These are phyloP conservation scores for Silurus lanzhouensis DNA, from an alignment of 2,797 vertebrate genomes.

Conservation along the genomic window DNA sequence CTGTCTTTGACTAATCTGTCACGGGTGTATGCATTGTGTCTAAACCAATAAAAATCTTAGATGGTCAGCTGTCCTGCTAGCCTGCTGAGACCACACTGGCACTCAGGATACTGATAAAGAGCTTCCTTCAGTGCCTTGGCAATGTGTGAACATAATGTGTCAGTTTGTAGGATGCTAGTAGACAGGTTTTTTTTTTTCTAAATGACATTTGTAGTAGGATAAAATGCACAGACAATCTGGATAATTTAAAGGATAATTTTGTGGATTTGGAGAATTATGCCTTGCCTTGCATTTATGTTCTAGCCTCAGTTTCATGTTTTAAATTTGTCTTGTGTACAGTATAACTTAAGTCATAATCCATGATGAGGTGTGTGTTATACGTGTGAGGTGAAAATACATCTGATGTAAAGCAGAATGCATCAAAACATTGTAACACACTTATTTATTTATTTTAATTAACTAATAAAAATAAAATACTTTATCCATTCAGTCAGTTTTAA, in stretches of 20 bases:
- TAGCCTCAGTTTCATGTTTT: too few species aligned
- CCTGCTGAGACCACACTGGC: constrained; percentile 41
- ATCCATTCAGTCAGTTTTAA: too few species aligned
- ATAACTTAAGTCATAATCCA: too few species aligned
- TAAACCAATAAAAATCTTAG: constrained; percentile 14
- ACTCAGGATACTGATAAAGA: constrained; percentile 29
- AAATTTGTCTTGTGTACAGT: too few species aligned
- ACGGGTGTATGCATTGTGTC: constrained; percentile 7
- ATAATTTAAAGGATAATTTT: not conserved
- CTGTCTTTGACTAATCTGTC: constrained; percentile 10
- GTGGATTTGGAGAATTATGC: not conserved
- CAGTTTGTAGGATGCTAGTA: not conserved
- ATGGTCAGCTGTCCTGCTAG: constrained; percentile 32
- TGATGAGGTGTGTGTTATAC: too few species aligned
- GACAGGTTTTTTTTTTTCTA: constrained; percentile 12
- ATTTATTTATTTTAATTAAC: too few species aligned
- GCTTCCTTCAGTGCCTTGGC: constrained; percentile 1
- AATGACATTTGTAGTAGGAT: not conserved
- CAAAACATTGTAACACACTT: too few species aligned
- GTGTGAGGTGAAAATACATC: too few species aligned
- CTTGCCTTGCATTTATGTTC: not conserved
- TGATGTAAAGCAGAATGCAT: too few species aligned
- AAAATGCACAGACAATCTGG: not conserved
- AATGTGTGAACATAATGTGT: not conserved
- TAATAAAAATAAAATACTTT: too few species aligned